Conservation (phyloP, 1,140 invertebrate genomes). For the Micrasema longulum region DNA sequence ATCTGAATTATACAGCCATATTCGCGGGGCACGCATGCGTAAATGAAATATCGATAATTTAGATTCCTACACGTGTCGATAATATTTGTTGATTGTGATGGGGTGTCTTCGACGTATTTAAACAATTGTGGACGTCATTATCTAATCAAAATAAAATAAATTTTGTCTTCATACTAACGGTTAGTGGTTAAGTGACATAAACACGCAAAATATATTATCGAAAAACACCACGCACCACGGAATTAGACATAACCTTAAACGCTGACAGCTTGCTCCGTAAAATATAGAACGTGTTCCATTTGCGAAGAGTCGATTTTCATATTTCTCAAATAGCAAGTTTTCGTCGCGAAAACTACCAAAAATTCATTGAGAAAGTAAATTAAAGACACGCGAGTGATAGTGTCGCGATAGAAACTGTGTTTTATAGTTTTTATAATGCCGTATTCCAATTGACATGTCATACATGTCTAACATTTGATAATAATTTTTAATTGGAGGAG, state of each 20-base stretch:
- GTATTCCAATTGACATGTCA: constrained; percentile 46
- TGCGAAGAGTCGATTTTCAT: constrained; percentile 39
- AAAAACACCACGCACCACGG: constrained; percentile 37
- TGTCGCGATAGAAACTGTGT: constrained; percentile 21
- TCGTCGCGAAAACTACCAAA: constrained; percentile 21
- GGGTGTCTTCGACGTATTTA: constrained; percentile 42
- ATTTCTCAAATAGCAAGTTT: constrained; percentile 21
- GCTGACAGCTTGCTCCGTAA: constrained; percentile 44
- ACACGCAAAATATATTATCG: constrained; percentile 21
- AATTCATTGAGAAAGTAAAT: constrained; percentile 13
- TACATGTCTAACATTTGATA: constrained; percentile 46
- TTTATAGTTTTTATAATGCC: constrained; percentile 41
- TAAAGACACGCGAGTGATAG: neutral
- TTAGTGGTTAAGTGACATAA: constrained; percentile 17
- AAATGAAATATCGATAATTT: constrained; percentile 49
- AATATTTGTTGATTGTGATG: constrained; percentile 47
- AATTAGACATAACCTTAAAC: constrained; percentile 47
- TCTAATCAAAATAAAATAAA: constrained; percentile 41
- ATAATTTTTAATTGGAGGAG: constrained; percentile 11
- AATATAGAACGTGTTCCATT: constrained; percentile 43
- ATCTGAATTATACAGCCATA: constrained; percentile 10
- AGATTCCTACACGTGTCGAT: constrained; percentile 49
- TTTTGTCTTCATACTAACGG: constrained; percentile 16
- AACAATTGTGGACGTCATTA: constrained; percentile 43
- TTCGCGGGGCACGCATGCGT: constrained; percentile 38